Evolutionary conservation across 2,797 vertebrate species (phyloP).

Genomic region (Ammospiza maritima): DNA sequence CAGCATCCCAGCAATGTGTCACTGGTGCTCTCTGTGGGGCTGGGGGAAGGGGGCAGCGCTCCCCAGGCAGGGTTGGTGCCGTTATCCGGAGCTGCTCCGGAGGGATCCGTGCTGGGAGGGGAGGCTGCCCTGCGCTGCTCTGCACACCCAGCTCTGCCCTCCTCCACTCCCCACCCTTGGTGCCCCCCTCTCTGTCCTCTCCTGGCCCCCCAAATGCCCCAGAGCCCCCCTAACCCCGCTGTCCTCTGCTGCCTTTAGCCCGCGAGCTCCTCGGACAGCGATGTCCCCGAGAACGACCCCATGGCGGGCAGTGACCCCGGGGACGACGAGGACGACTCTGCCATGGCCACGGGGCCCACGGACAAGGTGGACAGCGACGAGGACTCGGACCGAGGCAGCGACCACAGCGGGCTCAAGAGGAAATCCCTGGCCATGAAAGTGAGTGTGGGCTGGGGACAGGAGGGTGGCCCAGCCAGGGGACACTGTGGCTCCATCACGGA

Average conservation of each 20-base stretch:
- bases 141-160: neutral
- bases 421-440: conserved; percentile 87
- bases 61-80: rapidly evolving
- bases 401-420: conserved; percentile 85
- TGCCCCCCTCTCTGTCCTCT: neutral
- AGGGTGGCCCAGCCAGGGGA: neutral
- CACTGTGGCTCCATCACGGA: rapidly evolving
- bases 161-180: neutral
- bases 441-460: neutral
- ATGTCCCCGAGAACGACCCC: conserved; percentile 81
- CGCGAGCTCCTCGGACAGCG: conserved; percentile 93
- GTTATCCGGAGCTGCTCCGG: rapidly evolving
- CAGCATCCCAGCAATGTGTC: neutral
- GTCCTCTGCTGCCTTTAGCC: conserved; percentile 71
- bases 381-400: conserved; percentile 89
- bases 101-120: neutral
- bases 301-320: conserved; percentile 76
- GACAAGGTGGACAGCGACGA: conserved; percentile 87
- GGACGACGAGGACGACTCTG: conserved; percentile 78
- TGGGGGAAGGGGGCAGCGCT: rapidly evolving
- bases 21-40: neutral
- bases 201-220: rapidly evolving
- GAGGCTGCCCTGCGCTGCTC: neutral
- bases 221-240: neutral
- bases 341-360: conserved; percentile 74